These are phyloP conservation scores for Acanthosepion lycidas DNA, from an alignment of 2,888 invertebrate species.

Conservation along the genomic window DNA sequence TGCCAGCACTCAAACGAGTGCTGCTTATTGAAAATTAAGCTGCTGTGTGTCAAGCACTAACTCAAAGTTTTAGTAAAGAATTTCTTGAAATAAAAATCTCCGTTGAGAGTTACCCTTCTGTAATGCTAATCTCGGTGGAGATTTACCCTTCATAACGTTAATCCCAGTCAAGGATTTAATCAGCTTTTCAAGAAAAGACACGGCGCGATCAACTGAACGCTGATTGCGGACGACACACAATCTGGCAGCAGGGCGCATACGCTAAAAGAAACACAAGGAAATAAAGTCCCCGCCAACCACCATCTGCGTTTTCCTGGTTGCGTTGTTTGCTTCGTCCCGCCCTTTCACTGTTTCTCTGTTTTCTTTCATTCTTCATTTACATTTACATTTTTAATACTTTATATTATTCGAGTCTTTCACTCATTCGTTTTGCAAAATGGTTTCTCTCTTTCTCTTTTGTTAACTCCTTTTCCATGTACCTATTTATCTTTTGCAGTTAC, in stretches of 20 bases:
- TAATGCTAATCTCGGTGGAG: not conserved
- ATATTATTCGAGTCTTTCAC: not conserved
- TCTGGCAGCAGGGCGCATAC: not conserved
- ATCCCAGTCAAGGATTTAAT: not conserved
- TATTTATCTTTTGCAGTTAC: not conserved
- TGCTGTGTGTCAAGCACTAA: not conserved
- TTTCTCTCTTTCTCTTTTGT: not conserved
- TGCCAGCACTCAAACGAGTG: not conserved
- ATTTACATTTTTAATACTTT: not conserved
- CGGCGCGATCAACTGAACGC: not conserved
- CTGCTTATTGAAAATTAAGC: not conserved
- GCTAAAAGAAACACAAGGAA: not conserved
- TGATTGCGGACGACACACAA: not conserved
- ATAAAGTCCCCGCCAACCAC: not conserved
- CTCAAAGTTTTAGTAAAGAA: not conserved
- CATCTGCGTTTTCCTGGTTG: not conserved
- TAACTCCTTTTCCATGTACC: not conserved
- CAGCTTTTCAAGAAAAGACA: not conserved
- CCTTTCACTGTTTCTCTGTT: not conserved
- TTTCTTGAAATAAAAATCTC: not conserved
- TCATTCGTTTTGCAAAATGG: not conserved
- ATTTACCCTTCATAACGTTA: constrained; percentile 14
- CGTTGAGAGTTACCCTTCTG: not conserved
- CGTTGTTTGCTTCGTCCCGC: not conserved
- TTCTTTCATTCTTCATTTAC: not conserved